These are phyloP conservation scores for Maconellicoccus hirsutus DNA, from an alignment of 1,140 invertebrate genomes.

Conservation along the genomic window DNA sequence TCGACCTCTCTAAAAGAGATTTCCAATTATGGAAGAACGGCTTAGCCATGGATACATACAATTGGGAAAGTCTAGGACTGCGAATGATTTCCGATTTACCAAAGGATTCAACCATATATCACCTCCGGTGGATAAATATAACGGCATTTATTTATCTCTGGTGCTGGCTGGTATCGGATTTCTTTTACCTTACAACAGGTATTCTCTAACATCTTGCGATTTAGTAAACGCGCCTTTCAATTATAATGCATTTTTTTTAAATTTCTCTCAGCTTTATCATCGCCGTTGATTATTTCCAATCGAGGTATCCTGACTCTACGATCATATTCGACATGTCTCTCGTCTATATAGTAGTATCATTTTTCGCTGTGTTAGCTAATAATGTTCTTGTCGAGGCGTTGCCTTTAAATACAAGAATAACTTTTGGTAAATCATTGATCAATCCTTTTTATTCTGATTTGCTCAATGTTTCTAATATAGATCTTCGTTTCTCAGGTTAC, in stretches of 20 bases:
- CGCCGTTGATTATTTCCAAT: constrained; percentile 79
- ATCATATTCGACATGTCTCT: constrained; percentile 86
- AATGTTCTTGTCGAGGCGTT: constrained; percentile 75
- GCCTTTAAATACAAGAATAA: constrained; percentile 67
- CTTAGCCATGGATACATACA: constrained; percentile 52
- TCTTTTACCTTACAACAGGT: constrained; percentile 83
- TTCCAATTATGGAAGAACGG: constrained; percentile 46
- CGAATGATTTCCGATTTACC: constrained; percentile 41
- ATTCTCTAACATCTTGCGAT: too few species aligned
- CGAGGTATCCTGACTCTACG: constrained; percentile 63
- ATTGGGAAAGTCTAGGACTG: constrained; percentile 41
- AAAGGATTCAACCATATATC: constrained; percentile 43
- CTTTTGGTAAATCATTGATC: constrained; percentile 54
- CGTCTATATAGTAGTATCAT: constrained; percentile 76
- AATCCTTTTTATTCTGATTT: background rate
- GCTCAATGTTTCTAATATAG: too few species aligned
- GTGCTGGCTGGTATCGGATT: constrained; percentile 79
- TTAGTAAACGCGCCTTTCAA: too few species aligned
- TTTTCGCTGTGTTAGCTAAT: constrained; percentile 71
- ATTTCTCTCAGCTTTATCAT: constrained; percentile 62
- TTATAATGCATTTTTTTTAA: too few species aligned
- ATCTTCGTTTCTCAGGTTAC: constrained; percentile 50
- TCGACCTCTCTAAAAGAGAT: too few species aligned
- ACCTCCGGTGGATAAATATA: constrained; percentile 61
- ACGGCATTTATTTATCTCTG: constrained; percentile 65